Evolutionary conservation across 2,113 vertebrate species (phyloP).

Genomic region (Pedionomus torquatus): DNA sequence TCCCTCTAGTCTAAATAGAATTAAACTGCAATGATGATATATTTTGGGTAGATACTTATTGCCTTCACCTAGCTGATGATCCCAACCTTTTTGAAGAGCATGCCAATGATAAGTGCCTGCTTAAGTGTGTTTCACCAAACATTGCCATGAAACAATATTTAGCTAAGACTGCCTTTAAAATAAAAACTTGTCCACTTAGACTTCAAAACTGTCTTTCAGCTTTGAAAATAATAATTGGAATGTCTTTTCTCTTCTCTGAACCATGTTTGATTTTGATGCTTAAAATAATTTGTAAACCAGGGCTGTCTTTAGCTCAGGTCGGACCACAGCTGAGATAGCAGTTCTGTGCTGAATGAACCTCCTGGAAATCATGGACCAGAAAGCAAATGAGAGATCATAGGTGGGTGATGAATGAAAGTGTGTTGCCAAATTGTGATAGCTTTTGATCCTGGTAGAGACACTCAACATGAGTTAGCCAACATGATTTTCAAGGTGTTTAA

Average conservation of each 20-base stretch:
- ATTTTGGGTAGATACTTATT: neutral
- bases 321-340: neutral
- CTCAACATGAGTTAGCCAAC: neutral
- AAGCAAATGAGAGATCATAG: neutral
- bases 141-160: neutral
- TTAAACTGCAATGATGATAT: neutral
- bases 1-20: neutral
- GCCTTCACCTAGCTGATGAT: neutral
- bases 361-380: neutral
- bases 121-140: neutral
- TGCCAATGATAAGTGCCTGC: neutral
- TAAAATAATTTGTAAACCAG: neutral
- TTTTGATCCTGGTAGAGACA: neutral
- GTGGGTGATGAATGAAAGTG: neutral
- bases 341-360: neutral
- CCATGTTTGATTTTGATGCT: neutral
- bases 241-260: neutral
- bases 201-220: neutral
- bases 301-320: neutral
- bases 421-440: neutral
- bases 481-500: neutral
- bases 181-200: neutral
- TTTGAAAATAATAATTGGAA: neutral
- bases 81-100: neutral
- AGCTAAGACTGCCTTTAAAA: neutral